Conservation (phyloP, 1,140 invertebrate species). For the Zaprionus gabonicus region DNA sequence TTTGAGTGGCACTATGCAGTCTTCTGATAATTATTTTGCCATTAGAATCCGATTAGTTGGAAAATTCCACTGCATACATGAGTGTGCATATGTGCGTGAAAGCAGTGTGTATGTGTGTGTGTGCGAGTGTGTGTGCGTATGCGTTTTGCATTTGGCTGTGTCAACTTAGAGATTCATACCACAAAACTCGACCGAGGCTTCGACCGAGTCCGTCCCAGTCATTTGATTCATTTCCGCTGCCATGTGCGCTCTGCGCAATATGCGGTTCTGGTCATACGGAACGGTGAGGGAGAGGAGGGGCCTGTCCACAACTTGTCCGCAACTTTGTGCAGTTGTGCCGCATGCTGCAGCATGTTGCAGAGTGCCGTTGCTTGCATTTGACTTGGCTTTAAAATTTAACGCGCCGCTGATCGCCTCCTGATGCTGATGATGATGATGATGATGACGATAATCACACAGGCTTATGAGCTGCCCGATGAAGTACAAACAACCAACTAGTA, state of each 20-base stretch:
- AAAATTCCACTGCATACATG: slow-evolving; percentile 61
- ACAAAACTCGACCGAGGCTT: slow-evolving; percentile 4
- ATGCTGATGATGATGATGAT: not conserved
- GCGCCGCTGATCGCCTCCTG: slow-evolving; percentile 16
- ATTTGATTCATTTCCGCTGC: slow-evolving; percentile 77
- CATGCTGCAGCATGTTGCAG: slow-evolving; percentile 23
- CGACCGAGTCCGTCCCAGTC: slow-evolving; percentile 30
- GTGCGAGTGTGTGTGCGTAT: slow-evolving; percentile 5
- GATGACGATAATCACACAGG: slow-evolving; percentile 58
- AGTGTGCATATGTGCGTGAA: not conserved
- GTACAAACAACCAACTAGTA: slow-evolving; percentile 71
- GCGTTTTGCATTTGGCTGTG: slow-evolving; percentile 25
- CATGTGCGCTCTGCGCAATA: slow-evolving; percentile 32
- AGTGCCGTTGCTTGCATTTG: slow-evolving; percentile 12
- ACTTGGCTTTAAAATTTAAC: slow-evolving; percentile 64
- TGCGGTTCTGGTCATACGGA: slow-evolving; percentile 17
- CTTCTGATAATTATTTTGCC: slow-evolving; percentile 84
- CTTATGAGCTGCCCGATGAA: slow-evolving; percentile 77
- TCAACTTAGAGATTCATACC: slow-evolving; percentile 49
- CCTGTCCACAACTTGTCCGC: slow-evolving; percentile 53
- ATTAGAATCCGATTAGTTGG: slow-evolving; percentile 84
- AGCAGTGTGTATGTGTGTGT: slow-evolving; percentile 10
- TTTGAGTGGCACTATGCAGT: slow-evolving; percentile 58
- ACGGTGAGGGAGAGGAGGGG: not conserved
- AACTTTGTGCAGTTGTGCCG: slow-evolving; percentile 24